Evolutionary conservation across 1,140 invertebrate genomes (phyloP), one percentile per base, ranked within the genome.

Genomic region (Sinonovacula constricta): DNA sequence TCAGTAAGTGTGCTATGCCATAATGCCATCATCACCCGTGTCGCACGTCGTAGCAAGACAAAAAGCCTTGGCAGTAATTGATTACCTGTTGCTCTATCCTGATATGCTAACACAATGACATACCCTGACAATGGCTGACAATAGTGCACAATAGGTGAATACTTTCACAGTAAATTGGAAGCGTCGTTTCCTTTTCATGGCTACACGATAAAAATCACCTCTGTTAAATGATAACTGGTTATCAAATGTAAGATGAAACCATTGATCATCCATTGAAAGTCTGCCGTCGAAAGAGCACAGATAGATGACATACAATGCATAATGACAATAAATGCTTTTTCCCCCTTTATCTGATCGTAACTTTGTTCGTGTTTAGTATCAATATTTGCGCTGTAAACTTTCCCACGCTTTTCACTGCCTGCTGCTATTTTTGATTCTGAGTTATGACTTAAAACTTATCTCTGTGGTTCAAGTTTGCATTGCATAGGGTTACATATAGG

Each of bases 361-460:
- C 39, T 22, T 36, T 65, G 31, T 39, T 53, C 60, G 57, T 66
- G 56, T 67, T 36, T 59, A 67, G 62, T 67, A 76, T 76, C 62
- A 76, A 76, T 76, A 67, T 67, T 67, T 76, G 34, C 39, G 28
- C 28, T 66, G 62, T 36, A 66, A 76, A 76, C 72, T 76, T 76
- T 76, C 72, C 72, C 72, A 76, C 72, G 72, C 28, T 76, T 45
- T 28, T 45, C 34, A 76, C 56, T 36, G 30, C 45, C 18, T 34
- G 34, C 63, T 76, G 56, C 72, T 66, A 66, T 76, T 76, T 76
- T 76, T 39, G 72, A 76, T 76, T 76, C 72, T 56, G 62, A 76
- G 72, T 57, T 76, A 76, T 67, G 63, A 76, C 63, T 76, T 76
- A 18, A 36, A 63, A 62, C 60, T 76, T 51, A 63, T 59, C 60